These are phyloP conservation scores for Malthinus seriepunctatus DNA, from an alignment of 2,888 invertebrate genomes.

Conservation along the genomic window DNA sequence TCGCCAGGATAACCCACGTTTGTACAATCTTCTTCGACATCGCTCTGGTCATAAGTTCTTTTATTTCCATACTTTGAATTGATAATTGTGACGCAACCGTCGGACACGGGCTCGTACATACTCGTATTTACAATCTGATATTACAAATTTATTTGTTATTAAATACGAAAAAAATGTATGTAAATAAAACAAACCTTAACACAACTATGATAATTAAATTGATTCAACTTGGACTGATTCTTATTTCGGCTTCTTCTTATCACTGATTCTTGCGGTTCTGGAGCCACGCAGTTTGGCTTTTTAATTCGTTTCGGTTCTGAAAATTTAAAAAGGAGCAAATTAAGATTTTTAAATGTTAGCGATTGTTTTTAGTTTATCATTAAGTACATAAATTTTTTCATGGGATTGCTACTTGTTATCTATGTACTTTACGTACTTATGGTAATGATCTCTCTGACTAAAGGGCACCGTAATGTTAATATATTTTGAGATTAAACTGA, in stretches of 20 bases:
- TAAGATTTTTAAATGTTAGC: neutral
- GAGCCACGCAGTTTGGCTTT: conserved; percentile 8
- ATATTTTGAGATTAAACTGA: neutral
- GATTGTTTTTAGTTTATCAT: conserved; percentile 9
- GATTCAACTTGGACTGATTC: neutral
- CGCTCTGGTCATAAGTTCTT: conserved; percentile 32
- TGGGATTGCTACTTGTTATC: conserved; percentile 11
- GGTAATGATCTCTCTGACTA: neutral
- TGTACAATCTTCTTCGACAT: conserved; percentile 37
- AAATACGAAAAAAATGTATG: conserved; percentile 8
- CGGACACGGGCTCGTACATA: conserved; percentile 52
- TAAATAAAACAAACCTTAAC: conserved; percentile 28
- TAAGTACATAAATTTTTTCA: conserved; percentile 8
- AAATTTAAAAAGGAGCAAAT: neutral
- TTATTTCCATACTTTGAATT: conserved; percentile 34
- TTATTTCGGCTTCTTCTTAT: neutral
- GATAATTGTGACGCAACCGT: conserved; percentile 44
- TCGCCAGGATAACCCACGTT: conserved; percentile 19
- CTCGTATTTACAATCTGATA: conserved; percentile 42
- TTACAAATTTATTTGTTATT: conserved; percentile 24
- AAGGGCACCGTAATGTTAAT: neutral
- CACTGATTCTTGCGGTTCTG: neutral
- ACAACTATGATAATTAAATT: conserved; percentile 29
- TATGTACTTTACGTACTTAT: neutral
- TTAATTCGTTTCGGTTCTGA: conserved; percentile 9